These are phyloP conservation scores for Macrosoma leucophasiata DNA, from an alignment of 2,888 invertebrate species.

Conservation along the genomic window DNA sequence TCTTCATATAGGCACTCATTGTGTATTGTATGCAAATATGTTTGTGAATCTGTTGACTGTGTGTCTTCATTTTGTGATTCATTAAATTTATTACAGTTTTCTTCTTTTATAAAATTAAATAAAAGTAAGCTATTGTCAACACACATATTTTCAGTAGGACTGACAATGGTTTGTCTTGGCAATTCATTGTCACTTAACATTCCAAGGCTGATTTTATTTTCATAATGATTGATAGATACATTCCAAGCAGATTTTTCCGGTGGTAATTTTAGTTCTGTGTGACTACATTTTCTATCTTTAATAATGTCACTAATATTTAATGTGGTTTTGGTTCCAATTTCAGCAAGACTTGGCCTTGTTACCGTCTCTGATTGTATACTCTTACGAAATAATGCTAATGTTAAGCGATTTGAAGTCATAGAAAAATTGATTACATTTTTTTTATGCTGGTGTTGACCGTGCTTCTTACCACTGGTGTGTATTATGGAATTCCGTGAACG, in stretches of 20 bases:
- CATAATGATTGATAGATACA: neutral
- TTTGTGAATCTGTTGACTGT: slow-evolving; percentile 14
- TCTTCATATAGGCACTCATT: slow-evolving; percentile 38
- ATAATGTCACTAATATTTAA: slow-evolving; percentile 17
- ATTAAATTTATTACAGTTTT: slow-evolving; percentile 2
- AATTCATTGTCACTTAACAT: neutral
- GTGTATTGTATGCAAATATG: slow-evolving; percentile 25
- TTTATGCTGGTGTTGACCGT: slow-evolving; percentile 5
- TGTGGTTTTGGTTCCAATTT: slow-evolving; percentile 30
- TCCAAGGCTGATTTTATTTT: slow-evolving; percentile 1
- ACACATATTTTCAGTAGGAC: neutral
- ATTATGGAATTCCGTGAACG: slow-evolving; percentile 36
- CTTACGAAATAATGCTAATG: slow-evolving; percentile 50
- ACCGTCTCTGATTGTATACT: slow-evolving; percentile 55
- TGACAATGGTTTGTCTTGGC: no score
- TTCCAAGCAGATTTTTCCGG: no score
- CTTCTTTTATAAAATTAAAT: slow-evolving; percentile 2
- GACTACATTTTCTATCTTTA: no score
- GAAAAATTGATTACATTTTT: slow-evolving; percentile 16
- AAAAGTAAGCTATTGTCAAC: neutral
- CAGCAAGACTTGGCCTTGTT: slow-evolving; percentile 40
- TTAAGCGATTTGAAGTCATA: slow-evolving; percentile 48
- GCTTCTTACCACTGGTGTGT: slow-evolving; percentile 15
- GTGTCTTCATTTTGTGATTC: slow-evolving; percentile 13
- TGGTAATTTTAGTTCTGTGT: no score